Percentiles rank a stretch among this genome's conserved stretches.
Evolutionary conservation across 2,113 vertebrate species (phyloP).

Genomic region (Camelus dromedarius): DNA sequence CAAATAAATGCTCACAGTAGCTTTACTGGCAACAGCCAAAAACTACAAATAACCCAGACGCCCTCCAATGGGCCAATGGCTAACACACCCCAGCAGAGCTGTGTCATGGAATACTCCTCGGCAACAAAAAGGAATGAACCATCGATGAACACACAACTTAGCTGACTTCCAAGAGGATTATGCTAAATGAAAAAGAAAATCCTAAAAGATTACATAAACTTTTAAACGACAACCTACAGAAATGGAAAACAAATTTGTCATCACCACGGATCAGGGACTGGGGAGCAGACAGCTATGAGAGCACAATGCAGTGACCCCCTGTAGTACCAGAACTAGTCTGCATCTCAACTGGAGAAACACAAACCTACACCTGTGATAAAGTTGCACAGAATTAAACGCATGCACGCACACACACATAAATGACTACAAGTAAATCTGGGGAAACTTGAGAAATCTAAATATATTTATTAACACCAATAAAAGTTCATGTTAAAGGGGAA

Average conservation of each 20-base stretch:
- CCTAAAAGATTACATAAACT: not conserved
- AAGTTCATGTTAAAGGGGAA: not conserved
- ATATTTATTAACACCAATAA: not conserved
- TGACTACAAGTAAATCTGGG: not conserved
- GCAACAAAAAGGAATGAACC: not conserved
- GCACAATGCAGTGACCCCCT: not conserved
- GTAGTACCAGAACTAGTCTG: not conserved
- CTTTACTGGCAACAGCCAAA: not conserved
- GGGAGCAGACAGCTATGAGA: not conserved
- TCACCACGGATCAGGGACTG: not conserved
- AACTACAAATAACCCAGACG: not conserved
- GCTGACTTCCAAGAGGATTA: not conserved
- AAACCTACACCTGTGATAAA: not conserved
- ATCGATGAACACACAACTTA: not conserved
- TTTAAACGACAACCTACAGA: not conserved
- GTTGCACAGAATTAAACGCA: not conserved
- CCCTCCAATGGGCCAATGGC: not conserved
- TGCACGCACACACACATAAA: not conserved
- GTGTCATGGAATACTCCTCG: not conserved
- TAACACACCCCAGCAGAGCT: not conserved
- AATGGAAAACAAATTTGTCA: conserved; percentile 18
- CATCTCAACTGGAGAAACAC: not conserved
- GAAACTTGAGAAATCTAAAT: not conserved
- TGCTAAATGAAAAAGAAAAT: not conserved
- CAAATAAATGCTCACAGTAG: not conserved